Percentiles rank a stretch among this genome's conserved stretches.
Evolutionary conservation across 2,888 invertebrate species (phyloP).

Genomic region (Tetheella fluctuosa): DNA sequence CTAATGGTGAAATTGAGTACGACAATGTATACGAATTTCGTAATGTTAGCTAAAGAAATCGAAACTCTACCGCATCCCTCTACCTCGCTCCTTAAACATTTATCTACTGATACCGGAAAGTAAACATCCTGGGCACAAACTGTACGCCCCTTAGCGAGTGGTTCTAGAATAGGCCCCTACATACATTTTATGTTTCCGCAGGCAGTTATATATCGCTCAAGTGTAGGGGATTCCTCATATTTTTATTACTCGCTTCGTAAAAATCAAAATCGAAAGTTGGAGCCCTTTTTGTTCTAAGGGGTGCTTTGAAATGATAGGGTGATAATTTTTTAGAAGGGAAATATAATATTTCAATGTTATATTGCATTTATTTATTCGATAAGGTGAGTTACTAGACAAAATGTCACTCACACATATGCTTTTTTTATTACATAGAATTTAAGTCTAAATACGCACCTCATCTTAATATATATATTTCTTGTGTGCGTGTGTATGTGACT

Average conservation of each 20-base stretch:
- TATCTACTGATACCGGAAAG: slow-evolving; percentile 59
- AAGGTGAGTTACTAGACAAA: background rate
- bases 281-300: slow-evolving; percentile 53
- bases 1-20: slow-evolving; percentile 8
- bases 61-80: slow-evolving; percentile 48
- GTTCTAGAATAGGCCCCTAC: slow-evolving; percentile 45
- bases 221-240: slow-evolving; percentile 68
- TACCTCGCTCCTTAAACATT: slow-evolving; percentile 49
- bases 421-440: too few species aligned
- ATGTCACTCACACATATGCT: too few species aligned
- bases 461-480: too few species aligned
- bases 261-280: slow-evolving; percentile 64
- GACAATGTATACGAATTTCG: slow-evolving; percentile 15
- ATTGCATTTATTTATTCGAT: background rate
- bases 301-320: slow-evolving; percentile 40
- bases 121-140: slow-evolving; percentile 62
- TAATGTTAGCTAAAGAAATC: slow-evolving; percentile 34
- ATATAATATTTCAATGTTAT: slow-evolving; percentile 16
- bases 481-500: too few species aligned
- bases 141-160: slow-evolving; percentile 44
- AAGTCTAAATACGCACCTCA: too few species aligned
- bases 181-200: slow-evolving; percentile 73
- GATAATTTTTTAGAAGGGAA: slow-evolving; percentile 39
- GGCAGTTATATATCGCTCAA: slow-evolving; percentile 72
- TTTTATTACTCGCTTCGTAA: slow-evolving; percentile 72